phyloP scores from a whole-genome alignment of 2,888 invertebrate species.

The Dicyrtomina minuta region DNA sequence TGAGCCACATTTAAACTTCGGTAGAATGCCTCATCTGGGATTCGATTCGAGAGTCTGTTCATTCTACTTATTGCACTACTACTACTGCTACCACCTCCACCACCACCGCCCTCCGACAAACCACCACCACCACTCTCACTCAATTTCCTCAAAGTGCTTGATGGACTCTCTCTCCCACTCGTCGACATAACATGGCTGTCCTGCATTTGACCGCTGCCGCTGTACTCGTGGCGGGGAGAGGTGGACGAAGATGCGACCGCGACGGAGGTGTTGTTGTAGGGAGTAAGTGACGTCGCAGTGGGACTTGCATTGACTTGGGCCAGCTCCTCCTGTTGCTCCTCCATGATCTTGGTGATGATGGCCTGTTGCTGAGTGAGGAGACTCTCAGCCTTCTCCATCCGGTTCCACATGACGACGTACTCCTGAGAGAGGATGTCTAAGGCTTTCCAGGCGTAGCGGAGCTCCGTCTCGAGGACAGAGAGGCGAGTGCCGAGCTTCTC shows the following conservation, averaged over 20 bases:
- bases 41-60: constrained; percentile 54
- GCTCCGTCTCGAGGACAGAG: constrained; percentile 83
- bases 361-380: constrained; percentile 86
- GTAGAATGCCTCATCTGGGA: constrained; percentile 83
- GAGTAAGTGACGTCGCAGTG: too few species aligned
- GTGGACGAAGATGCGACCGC: not conserved
- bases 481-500: constrained; percentile 78
- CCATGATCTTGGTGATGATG: constrained; percentile 82
- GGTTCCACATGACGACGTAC: constrained; percentile 91
- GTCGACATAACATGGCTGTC: not conserved
- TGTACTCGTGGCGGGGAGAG: not conserved
- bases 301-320: not conserved
- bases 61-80: constrained; percentile 34
- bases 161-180: constrained; percentile 26
- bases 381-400: constrained; percentile 82
- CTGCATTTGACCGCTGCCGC: not conserved
- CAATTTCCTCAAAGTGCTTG: not conserved
- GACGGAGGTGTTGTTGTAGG: not conserved
- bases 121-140: not conserved
- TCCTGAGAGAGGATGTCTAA: constrained; percentile 86
- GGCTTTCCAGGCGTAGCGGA: constrained; percentile 90
- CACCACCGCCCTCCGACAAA: constrained; percentile 15
- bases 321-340: constrained; percentile 55
- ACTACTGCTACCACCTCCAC: constrained; percentile 22
- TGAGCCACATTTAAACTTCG: constrained; percentile 84